Percentiles rank a stretch among this genome's conserved stretches.
Evolutionary conservation across 2,888 invertebrate genomes (phyloP).

Genomic region (Drosophila pseudotakahashii): DNA sequence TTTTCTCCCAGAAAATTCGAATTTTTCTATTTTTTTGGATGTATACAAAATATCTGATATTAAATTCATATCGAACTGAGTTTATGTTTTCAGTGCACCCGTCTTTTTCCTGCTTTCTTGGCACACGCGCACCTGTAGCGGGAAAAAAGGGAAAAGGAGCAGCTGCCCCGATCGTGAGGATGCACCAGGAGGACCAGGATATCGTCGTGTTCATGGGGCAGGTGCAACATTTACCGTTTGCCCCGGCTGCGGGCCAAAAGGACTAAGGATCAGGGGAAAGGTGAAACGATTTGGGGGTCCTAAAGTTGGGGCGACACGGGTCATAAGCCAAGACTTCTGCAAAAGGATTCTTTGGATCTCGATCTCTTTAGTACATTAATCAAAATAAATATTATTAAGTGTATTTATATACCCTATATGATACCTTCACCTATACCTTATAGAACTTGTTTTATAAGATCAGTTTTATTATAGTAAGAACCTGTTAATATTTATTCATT

Average conservation of each 20-base stretch:
- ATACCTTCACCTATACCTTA: background rate
- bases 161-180: constrained; percentile 62
- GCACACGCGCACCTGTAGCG: constrained; percentile 72
- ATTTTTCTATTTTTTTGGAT: too few species aligned
- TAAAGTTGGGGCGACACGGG: background rate
- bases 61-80: too few species aligned
- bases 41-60: too few species aligned
- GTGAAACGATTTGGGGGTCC: background rate
- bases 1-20: too few species aligned
- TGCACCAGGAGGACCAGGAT: constrained; percentile 36
- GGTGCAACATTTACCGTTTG: constrained; percentile 77
- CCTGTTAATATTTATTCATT: background rate
- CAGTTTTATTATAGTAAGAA: background rate
- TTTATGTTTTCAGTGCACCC: background rate
- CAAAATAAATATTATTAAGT: background rate
- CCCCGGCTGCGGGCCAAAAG: constrained; percentile 52
- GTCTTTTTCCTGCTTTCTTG: constrained; percentile 40
- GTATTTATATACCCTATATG: background rate
- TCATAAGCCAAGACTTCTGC: background rate
- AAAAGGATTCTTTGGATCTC: background rate
- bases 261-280: constrained; percentile 4
- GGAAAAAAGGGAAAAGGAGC: constrained; percentile 31
- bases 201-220: constrained; percentile 37
- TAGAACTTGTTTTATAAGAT: background rate
- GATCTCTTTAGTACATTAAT: too few species aligned